Evolutionary conservation across 2,797 vertebrate genomes (phyloP).

Genomic region (Pampus argenteus): DNA sequence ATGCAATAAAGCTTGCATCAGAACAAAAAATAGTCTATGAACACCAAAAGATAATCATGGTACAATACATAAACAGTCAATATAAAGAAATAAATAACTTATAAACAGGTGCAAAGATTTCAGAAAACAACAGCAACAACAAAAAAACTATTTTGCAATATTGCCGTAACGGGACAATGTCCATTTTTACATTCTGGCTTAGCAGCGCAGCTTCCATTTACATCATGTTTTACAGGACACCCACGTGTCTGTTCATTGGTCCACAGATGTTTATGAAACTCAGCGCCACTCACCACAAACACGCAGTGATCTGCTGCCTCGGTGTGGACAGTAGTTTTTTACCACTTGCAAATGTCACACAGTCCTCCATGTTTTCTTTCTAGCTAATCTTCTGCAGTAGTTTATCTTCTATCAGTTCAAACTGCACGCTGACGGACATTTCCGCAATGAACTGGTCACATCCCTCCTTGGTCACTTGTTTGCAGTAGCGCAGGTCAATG

Average conservation of each 20-base stretch:
- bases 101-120: slow-evolving; percentile 72
- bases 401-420: slow-evolving; percentile 94
- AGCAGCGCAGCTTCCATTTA: slow-evolving; percentile 64
- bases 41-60: slow-evolving; percentile 81
- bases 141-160: slow-evolving; percentile 79
- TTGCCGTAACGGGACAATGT: slow-evolving; percentile 51
- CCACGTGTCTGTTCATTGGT: slow-evolving; percentile 28
- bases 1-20: slow-evolving; percentile 87
- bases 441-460: slow-evolving; percentile 97
- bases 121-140: slow-evolving; percentile 60
- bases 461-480: slow-evolving; percentile 95
- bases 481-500: slow-evolving; percentile 97
- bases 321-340: slow-evolving; percentile 61
- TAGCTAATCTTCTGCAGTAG: slow-evolving; percentile 96
- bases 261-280: slow-evolving; percentile 11
- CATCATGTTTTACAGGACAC: slow-evolving; percentile 18
- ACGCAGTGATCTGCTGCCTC: slow-evolving; percentile 69
- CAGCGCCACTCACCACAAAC: neutral
- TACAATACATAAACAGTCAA: slow-evolving; percentile 64
- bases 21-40: slow-evolving; percentile 88
- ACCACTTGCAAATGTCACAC: slow-evolving; percentile 21
- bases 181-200: slow-evolving; percentile 67
- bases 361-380: slow-evolving; percentile 37
- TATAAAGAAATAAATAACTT: slow-evolving; percentile 79
- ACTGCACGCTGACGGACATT: slow-evolving; percentile 97